Percentiles rank a stretch among this genome's conserved stretches.
Conservation (phyloP, 2,888 invertebrate species). For the Penaeus monodon region DNA sequence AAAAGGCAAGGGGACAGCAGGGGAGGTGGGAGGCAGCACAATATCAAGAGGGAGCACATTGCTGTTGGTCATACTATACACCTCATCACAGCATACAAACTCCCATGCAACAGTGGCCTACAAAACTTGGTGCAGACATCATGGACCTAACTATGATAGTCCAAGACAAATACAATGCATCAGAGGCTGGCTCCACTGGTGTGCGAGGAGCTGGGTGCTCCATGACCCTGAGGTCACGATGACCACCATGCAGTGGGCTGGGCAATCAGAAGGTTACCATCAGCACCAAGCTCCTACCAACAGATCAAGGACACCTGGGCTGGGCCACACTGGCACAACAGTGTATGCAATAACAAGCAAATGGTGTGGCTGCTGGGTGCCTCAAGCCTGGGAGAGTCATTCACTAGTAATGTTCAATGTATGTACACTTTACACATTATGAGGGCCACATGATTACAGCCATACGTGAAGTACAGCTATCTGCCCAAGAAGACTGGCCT, state of each 20-base stretch:
- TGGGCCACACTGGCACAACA: conserved; percentile 40
- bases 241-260: conserved; percentile 45
- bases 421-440: conserved; percentile 58
- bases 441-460: conserved; percentile 37
- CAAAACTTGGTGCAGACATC: conserved; percentile 50
- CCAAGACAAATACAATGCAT: conserved; percentile 44
- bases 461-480: conserved; percentile 40
- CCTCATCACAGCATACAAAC: conserved; percentile 43
- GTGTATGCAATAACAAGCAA: conserved; percentile 52
- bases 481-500: conserved; percentile 39
- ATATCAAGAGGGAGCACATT: conserved; percentile 49
- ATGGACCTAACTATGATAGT: conserved; percentile 51
- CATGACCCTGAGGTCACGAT: conserved; percentile 5
- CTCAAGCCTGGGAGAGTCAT: conserved; percentile 41
- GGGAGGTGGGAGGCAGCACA: conserved; percentile 44
- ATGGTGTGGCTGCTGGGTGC: conserved; percentile 36
- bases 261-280: conserved; percentile 32
- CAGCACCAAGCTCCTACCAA: conserved; percentile 39
- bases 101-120: conserved; percentile 50
- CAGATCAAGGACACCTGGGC: conserved; percentile 37
- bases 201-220: conserved; percentile 28
- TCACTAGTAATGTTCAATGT: conserved; percentile 54
- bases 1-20: conserved; percentile 42
- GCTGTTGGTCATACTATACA: conserved; percentile 50
- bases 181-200: conserved; percentile 45